Evolutionary conservation across 2,113 vertebrate genomes (phyloP).

Genomic region (Falcunculus frontatus): DNA sequence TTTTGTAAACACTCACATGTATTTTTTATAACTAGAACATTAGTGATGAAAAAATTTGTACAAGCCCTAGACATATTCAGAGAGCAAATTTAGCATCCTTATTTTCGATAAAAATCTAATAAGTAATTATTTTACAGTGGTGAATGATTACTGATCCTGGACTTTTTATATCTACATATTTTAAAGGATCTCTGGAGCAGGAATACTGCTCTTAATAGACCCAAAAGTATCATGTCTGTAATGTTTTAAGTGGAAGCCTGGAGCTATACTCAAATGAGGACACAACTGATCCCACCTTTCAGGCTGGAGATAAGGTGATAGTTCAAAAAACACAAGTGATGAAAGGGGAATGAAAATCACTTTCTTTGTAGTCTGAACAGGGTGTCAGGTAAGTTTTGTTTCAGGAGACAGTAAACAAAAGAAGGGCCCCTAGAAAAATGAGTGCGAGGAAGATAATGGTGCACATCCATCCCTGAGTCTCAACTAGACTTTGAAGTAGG

Average conservation of each 20-base stretch:
- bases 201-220: background rate
- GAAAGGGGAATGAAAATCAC: slow-evolving; percentile 9
- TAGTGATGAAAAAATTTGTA: background rate
- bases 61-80: background rate
- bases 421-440: background rate
- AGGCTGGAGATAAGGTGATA: background rate
- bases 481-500: background rate
- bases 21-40: background rate
- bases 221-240: background rate
- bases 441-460: background rate
- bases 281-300: background rate
- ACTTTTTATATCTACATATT: background rate
- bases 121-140: background rate
- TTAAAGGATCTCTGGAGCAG: background rate
- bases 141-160: background rate
- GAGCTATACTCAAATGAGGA: background rate
- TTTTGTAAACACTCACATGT: background rate
- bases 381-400: background rate
- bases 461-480: background rate
- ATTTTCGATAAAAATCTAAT: background rate
- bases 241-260: background rate
- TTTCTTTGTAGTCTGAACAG: slow-evolving; percentile 9
- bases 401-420: background rate
- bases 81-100: background rate
- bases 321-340: background rate